Evolutionary conservation across 1,140 invertebrate genomes (phyloP), one percentile per base, ranked within the genome.

Genomic region (Akabosia matsudoensis): DNA sequence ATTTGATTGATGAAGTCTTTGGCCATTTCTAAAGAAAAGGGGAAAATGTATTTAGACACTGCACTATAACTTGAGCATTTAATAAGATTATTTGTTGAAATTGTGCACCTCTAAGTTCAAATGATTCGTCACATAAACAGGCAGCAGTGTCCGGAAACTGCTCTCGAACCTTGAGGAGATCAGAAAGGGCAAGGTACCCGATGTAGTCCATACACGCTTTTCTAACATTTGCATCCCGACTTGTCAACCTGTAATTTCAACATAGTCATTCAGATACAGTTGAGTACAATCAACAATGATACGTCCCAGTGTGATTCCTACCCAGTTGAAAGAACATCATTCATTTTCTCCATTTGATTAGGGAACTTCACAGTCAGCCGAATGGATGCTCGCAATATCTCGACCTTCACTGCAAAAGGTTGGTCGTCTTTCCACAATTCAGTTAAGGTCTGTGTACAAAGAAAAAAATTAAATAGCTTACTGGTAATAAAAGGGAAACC

Each of bases 261-360:
- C 10, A 72, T 3, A 56, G n/a, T 4, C 54, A 56, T n/a, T 56
- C n/a, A n/a, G n/a, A n/a, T n/a, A n/a, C n/a, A n/a, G n/a, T n/a
- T n/a, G n/a, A n/a, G n/a, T n/a, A n/a, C n/a, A n/a, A n/a, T n/a
- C n/a, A n/a, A n/a, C n/a, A n/a, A n/a, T n/a, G n/a, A n/a, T n/a
- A n/a, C n/a, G n/a, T n/a, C n/a, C n/a, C 14, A 13, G 26, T 70
- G 14, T 7, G 14, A 4, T 74, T 18, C 1, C 67, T 74, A 77
- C 76, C 72, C 72, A n/a, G 7, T 56, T 1, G 64, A n/a, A 30
- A 77, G 13, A 28, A 13, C 7, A 22, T 37, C 22, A 30, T 77
- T 81, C 16, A 76, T 77, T 72, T 78, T 67, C 37, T 81, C 76
- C 80, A 80, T 80, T 73, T 81, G 76, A 74, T 81, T 81, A 1